Evolutionary conservation across 2,113 vertebrate genomes (phyloP), one percentile per base, ranked within the genome.

Genomic region (Heptranchias perlo): DNA sequence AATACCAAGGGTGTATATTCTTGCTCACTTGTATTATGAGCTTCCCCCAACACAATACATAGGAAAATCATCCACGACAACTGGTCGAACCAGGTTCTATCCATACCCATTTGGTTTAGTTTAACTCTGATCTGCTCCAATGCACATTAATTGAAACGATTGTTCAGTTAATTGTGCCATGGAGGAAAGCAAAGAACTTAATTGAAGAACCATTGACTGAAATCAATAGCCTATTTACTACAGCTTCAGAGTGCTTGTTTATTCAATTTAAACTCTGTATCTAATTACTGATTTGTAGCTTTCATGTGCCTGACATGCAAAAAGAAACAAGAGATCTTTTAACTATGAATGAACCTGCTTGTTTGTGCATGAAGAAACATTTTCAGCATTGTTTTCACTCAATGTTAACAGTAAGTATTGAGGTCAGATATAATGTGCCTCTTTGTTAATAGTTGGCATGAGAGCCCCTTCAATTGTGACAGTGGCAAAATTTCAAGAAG

Each of bases 181-280:
- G 44, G 64, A 95, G 47, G 44, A 95, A 95, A 69, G 94, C 94
- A 95, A 95, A 31, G 44, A 95, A 35, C 44, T 69, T 95, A 95
- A 69, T 69, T 69, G 94, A 49, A 69, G 65, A 95, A 95, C 94
- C 44, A 95, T 69, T 95, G 94, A 95, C 94, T 95, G 52, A 69
- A 95, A 95, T 95, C 64, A 95, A 95, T 69, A 95, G 18, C 28
- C 49, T 95, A 95, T 95, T 95, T 95, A 95, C 44, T 5, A 13
- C 65, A 47, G 62, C 94, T 95, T 95, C 21, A 31, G 94, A 49
- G 65, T 69, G 64, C 93, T 49, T 95, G 65, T 67, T 95, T 69
- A 67, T 67, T 95, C 64, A 95, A 91, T 95, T 69, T 95, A 49
- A 69, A 69, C 61, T 47, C 23, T 25, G 62, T 94, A 23, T 28